Percentiles rank a stretch among this genome's conserved stretches.
phyloP scores from a whole-genome alignment of 2,113 vertebrate genomes.

The Microtus pennsylvanicus region DNA sequence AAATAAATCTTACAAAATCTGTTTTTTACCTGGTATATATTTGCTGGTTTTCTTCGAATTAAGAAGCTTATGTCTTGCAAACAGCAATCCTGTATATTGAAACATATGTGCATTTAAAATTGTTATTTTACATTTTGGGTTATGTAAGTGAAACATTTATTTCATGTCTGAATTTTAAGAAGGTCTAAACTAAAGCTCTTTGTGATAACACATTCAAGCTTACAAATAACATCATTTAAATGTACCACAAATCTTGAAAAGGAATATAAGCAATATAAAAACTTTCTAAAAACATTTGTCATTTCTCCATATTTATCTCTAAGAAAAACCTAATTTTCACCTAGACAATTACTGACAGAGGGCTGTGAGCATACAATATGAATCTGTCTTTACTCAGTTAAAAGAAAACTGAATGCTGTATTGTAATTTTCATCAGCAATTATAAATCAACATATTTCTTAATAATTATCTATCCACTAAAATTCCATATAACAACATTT shows the following conservation, averaged over 20 bases:
- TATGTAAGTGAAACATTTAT: neutral
- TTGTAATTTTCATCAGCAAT: conserved; percentile 66
- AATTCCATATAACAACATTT: conserved; percentile 60
- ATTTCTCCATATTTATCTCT: conserved; percentile 16
- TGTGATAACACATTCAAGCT: conserved; percentile 29
- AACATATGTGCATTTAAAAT: neutral
- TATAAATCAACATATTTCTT: conserved; percentile 74
- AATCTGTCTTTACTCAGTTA: conserved; percentile 59
- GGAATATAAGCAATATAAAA: neutral
- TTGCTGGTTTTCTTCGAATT: neutral
- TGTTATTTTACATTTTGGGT: neutral
- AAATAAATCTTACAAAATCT: neutral
- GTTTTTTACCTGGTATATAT: neutral
- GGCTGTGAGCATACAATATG: conserved; percentile 50
- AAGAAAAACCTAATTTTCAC: conserved; percentile 59
- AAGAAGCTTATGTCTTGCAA: neutral
- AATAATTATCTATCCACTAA: conserved; percentile 65
- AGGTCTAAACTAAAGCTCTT: neutral
- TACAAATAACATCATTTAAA: conserved; percentile 29
- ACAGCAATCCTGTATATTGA: neutral
- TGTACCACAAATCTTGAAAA: conserved; percentile 35
- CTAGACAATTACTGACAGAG: conserved; percentile 32
- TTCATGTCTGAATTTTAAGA: conserved; percentile 44
- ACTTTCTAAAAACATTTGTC: conserved; percentile 50
- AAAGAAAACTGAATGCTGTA: conserved; percentile 50